Conservation (phyloP, 2,888 invertebrate species). For the Neoscelio sp. region DNA sequence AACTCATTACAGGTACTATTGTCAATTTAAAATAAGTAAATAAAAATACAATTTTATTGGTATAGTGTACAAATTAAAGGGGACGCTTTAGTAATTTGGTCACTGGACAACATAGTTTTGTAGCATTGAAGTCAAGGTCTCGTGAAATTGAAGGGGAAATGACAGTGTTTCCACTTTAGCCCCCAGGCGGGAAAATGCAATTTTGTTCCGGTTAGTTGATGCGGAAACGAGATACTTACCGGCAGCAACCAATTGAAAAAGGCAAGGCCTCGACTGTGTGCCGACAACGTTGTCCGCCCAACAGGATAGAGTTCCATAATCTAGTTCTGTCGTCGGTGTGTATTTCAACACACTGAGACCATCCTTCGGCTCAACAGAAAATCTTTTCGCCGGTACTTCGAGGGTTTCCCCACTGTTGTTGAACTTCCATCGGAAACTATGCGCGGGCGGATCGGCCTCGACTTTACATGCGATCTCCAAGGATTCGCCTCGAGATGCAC, state of each 20-base stretch:
- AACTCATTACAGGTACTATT: no score
- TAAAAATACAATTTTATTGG: no score
- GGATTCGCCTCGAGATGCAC: conserved; percentile 94
- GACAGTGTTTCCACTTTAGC: conserved; percentile 3
- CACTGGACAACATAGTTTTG: no score
- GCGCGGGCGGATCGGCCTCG: conserved; percentile 95
- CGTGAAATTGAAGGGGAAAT: conserved; percentile 7
- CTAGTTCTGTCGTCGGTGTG: conserved; percentile 87
- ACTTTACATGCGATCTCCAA: conserved; percentile 95
- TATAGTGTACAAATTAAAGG: no score
- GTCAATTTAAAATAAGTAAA: no score
- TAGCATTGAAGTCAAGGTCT: conserved; percentile 12
- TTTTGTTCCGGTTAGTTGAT: conserved; percentile 29
- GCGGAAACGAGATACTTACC: conserved; percentile 85
- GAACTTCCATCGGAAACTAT: conserved; percentile 96
- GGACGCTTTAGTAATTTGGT: no score
- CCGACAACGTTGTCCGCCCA: conserved; percentile 94
- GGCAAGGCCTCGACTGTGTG: conserved; percentile 91
- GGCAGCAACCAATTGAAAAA: conserved; percentile 95
- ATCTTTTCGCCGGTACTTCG: conserved; percentile 91
- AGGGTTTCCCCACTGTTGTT: conserved; percentile 96
- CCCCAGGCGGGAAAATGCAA: conserved; percentile 22
- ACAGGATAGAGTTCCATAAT: conserved; percentile 95
- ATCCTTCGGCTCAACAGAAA: conserved; percentile 87
- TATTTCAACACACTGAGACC: conserved; percentile 86